phyloP scores from a whole-genome alignment of 2,113 vertebrate species.

The Neogobius melanostomus region DNA sequence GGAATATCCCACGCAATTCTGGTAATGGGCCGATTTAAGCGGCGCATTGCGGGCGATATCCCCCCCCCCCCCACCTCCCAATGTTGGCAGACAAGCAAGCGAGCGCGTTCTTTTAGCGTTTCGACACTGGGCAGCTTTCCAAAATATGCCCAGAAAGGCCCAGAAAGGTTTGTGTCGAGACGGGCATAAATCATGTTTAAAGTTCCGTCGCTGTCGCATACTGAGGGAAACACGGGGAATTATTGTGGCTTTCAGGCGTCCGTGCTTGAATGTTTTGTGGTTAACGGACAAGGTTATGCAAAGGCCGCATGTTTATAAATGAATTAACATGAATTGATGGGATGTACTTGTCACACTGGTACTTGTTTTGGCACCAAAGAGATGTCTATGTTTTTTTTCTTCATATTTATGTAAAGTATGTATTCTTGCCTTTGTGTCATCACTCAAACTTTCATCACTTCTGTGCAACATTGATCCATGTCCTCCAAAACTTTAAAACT shows the following conservation, averaged over 20 bases:
- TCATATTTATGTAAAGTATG: neutral
- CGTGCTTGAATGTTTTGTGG: constrained; percentile 13
- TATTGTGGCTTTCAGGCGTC: constrained; percentile 22
- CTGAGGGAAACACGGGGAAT: constrained; percentile 26
- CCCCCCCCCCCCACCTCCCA: neutral
- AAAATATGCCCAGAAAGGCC: constrained; percentile 44
- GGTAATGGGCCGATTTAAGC: constrained; percentile 68
- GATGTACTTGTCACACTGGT: constrained; percentile 3
- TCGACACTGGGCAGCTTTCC: constrained; percentile 61
- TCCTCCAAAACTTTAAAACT: constrained; percentile 20
- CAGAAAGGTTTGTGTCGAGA: constrained; percentile 47
- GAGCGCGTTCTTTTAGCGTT: constrained; percentile 23
- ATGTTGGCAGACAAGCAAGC: constrained; percentile 26
- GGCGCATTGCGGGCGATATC: constrained; percentile 36
- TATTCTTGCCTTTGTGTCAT: constrained; percentile 5
- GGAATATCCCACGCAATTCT: constrained; percentile 48
- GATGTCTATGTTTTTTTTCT: neutral
- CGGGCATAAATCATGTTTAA: constrained; percentile 60
- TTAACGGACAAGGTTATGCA: constrained; percentile 35
- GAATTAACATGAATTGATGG: constrained; percentile 22
- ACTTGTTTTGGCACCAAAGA: constrained; percentile 7
- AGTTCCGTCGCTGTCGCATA: constrained; percentile 41
- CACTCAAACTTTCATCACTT: constrained; percentile 30
- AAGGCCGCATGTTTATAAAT: constrained; percentile 25
- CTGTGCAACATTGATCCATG: constrained; percentile 38